Evolutionary conservation across 1,140 invertebrate genomes (phyloP).

Genomic region (Macrobrachium rosenbergii): DNA sequence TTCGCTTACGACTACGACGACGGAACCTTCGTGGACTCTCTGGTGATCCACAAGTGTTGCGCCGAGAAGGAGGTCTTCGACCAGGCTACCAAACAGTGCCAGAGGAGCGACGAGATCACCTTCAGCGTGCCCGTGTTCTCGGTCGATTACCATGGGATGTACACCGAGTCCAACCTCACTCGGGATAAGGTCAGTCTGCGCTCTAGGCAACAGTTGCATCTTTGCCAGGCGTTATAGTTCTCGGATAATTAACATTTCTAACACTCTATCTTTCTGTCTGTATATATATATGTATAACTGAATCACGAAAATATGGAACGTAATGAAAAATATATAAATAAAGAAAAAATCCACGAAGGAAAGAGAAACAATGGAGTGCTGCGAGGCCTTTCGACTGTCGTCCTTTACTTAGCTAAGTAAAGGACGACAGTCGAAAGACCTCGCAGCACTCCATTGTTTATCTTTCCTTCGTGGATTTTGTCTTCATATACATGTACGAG

Average conservation of each 20-base stretch:
- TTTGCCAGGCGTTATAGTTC: not conserved
- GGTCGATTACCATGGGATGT: slow-evolving; percentile 46
- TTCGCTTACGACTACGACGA: too few species aligned
- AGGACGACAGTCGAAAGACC: too few species aligned
- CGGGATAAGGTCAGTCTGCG: slow-evolving; percentile 31
- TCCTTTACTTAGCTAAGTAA: too few species aligned
- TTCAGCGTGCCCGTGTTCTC: slow-evolving; percentile 51
- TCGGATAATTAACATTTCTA: not conserved
- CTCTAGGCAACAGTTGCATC: not conserved
- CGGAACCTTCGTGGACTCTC: not conserved
- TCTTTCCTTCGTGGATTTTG: too few species aligned
- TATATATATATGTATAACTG: not conserved
- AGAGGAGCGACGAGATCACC: slow-evolving; percentile 33
- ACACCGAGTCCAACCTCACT: slow-evolving; percentile 55
- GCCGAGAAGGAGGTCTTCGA: slow-evolving; percentile 42
- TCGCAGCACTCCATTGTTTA: too few species aligned
- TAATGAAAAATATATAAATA: too few species aligned
- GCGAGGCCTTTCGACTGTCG: too few species aligned
- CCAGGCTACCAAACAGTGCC: slow-evolving; percentile 42
- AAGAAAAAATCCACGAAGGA: too few species aligned
- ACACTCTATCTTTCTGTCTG: not conserved
- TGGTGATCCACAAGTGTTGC: slow-evolving; percentile 55
- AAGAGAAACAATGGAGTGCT: too few species aligned
- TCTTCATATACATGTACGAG: too few species aligned
- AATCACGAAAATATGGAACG: too few species aligned